These are phyloP conservation scores for Ornithoptera priamus DNA, from an alignment of 2,888 invertebrate species.

Conservation along the genomic window DNA sequence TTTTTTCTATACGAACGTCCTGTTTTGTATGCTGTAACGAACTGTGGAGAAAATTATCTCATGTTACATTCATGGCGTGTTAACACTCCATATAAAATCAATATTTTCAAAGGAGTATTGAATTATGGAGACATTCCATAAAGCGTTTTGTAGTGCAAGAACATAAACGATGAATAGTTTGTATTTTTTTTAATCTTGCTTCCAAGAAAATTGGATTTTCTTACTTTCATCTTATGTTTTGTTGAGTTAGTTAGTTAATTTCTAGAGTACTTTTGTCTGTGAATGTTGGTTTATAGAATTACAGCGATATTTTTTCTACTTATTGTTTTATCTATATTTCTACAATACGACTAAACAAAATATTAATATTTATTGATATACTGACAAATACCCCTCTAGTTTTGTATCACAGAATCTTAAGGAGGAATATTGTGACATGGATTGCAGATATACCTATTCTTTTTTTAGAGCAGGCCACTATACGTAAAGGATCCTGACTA, in stretches of 20 bases:
- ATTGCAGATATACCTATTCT: no score
- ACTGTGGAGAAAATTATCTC: conserved; percentile 22
- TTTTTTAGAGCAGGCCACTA: no score
- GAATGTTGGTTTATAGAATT: neutral
- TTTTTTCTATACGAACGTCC: neutral
- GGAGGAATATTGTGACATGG: no score
- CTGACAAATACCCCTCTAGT: no score
- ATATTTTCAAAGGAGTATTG: conserved; percentile 15
- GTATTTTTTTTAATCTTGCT: neutral
- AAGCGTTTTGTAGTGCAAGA: conserved; percentile 3
- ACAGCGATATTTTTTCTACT: no score
- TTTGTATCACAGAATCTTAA: no score
- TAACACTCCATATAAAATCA: conserved; percentile 22
- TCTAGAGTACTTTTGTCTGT: no score
- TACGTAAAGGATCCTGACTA: no score
- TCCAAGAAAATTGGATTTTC: neutral
- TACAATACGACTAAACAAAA: no score
- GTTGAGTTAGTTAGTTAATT: neutral
- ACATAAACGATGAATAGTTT: neutral
- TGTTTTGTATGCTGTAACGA: conserved; percentile 1
- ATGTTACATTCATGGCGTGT: conserved; percentile 29
- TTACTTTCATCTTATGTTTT: neutral
- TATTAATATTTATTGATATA: no score
- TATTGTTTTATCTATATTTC: no score
- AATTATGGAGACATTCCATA: conserved; percentile 14